A percentile compares a stretch with the other conserved stretches of the same genome.
These are phyloP conservation scores for Sycophaga agraensis DNA, from an alignment of 1,140 invertebrate species.

Conservation along the genomic window DNA sequence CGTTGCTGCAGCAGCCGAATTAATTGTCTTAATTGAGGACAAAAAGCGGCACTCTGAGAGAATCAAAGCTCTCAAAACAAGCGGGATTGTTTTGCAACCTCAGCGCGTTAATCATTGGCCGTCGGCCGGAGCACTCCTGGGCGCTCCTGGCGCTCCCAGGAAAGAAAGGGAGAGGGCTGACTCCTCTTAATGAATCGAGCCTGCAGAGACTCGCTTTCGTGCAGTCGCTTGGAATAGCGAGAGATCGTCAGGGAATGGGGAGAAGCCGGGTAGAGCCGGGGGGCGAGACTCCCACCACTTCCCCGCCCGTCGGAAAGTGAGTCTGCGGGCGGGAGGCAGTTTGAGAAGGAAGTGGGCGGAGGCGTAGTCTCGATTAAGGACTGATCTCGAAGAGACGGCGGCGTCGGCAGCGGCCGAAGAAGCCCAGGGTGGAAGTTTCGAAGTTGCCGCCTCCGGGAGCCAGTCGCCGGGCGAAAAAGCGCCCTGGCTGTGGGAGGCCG, in stretches of 20 bases:
- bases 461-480: conserved; percentile 6
- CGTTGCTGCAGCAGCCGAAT: too few species aligned
- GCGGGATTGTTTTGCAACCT: not conserved
- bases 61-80: not conserved
- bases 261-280: not conserved
- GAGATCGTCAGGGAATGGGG: not conserved
- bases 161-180: not conserved
- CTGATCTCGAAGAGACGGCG: conserved; percentile 35
- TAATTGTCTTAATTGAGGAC: too few species aligned
- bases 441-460: conserved; percentile 16
- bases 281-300: too few species aligned
- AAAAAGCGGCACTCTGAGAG: not conserved
- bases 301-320: not conserved
- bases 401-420: conserved; percentile 23
- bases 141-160: not conserved
- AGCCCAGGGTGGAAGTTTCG: conserved; percentile 19
- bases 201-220: too few species aligned
- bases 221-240: not conserved
- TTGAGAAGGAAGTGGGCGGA: not conserved
- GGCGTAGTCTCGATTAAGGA: conserved; percentile 46
- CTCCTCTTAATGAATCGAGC: conserved; percentile 6
- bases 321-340: not conserved
- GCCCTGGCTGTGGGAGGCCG: not conserved
- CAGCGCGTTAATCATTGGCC: not conserved
- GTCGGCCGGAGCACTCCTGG: not conserved